These are phyloP conservation scores for Eustalomyia histrio DNA, from an alignment of 2,888 invertebrate species.

Conservation along the genomic window DNA sequence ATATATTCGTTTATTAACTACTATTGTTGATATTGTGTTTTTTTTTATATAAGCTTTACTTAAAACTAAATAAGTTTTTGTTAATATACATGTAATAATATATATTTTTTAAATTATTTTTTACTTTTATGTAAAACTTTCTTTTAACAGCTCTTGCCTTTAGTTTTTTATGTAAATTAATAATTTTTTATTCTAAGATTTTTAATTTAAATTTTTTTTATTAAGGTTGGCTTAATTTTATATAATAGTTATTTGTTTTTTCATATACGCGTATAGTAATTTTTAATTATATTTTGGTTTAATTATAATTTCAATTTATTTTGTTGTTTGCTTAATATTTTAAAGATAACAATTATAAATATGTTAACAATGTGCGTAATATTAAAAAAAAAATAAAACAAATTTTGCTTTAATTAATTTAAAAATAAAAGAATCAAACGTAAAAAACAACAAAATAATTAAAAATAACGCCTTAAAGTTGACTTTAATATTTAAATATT, in stretches of 20 bases:
- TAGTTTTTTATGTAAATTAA: not conserved
- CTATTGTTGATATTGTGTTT: slow-evolving; percentile 33
- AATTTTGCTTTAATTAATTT: not conserved
- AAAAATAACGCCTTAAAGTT: slow-evolving; percentile 53
- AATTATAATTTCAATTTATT: slow-evolving; percentile 62
- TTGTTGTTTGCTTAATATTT: slow-evolving; percentile 24
- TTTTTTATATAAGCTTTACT: slow-evolving; percentile 61
- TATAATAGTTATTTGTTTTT: slow-evolving; percentile 13
- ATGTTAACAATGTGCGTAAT: slow-evolving; percentile 68
- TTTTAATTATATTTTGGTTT: slow-evolving; percentile 73
- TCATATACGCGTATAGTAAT: slow-evolving; percentile 27
- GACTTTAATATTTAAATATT: slow-evolving; percentile 40
- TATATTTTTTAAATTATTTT: slow-evolving; percentile 23
- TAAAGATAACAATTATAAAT: slow-evolving; percentile 65
- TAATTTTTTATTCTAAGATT: not conserved
- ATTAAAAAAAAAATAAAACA: slow-evolving; percentile 16
- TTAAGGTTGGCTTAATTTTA: slow-evolving; percentile 25
- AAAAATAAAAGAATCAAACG: slow-evolving; percentile 51
- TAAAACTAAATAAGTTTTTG: slow-evolving; percentile 63
- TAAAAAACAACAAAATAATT: slow-evolving; percentile 58
- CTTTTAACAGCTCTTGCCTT: not conserved
- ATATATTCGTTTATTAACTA: slow-evolving; percentile 55
- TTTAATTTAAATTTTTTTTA: slow-evolving; percentile 23
- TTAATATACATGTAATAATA: slow-evolving; percentile 4
- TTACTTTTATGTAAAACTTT: slow-evolving; percentile 15